Evolutionary conservation across 1,140 invertebrate species (phyloP), one percentile per base, ranked within the genome.

Genomic region (Drosophila prosaltans): DNA sequence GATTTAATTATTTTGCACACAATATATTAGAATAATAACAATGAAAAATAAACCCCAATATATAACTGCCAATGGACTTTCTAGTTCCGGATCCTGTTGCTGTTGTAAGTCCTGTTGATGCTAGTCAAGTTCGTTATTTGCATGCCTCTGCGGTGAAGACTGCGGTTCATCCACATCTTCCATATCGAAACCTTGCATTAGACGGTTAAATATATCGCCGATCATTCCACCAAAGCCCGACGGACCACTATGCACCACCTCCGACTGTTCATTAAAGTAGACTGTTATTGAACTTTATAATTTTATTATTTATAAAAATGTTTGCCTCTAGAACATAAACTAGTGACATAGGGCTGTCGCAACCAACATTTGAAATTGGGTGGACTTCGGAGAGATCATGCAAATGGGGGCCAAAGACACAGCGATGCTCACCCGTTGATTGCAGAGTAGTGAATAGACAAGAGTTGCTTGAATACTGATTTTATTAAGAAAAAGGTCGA

Each of bases 131-230:
- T 90, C 85, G 69, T 69, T 80, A 60, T 69, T 83, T 3, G 48
- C 55, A 54, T 51, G 65, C 6, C 64, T 51, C 16, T 65, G 65
- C 0, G 65, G 41, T 57, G 72, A 65, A 39, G 7, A 68, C 39
- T 74, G 64, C n/a, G 77, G 72, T 1, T 79, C 75, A 2, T 65
- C 69, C 3, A 61, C 60, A 4, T 90, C 89, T 0, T 92, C 92
- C 7, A 92, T 91, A 24, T 92, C 91, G 4, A 92, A 81, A 1
- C 90, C 90, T 28, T 91, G 80, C 72, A 92, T 83, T n/a, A 92
- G 45, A 7, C 89, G 79, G 26, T 84, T 83, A 36, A 92, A 91
- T 55, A 92, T 80, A 62, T 91, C 88, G 45, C 89, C 91, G 62
- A 92, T 92, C 82, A 92, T 89, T 2, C 91, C 91, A n/a, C 91